phyloP scores from a whole-genome alignment of 2,113 vertebrate species.

The Zosterops borbonicus region DNA sequence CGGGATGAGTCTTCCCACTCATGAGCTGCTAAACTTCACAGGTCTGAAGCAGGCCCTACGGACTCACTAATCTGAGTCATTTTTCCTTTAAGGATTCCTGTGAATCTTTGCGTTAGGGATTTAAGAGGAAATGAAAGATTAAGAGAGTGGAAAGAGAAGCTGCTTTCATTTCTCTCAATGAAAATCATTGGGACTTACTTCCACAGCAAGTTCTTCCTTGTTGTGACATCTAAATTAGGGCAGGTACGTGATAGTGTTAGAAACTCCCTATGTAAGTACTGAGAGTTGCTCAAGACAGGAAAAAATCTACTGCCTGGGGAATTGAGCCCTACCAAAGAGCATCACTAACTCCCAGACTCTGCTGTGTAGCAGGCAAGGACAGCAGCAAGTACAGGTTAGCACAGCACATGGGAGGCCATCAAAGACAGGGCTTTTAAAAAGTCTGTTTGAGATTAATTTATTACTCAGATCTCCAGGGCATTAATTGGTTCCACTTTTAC shows the following conservation, averaged over 20 bases:
- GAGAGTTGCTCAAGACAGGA: not conserved
- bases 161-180: accelerated
- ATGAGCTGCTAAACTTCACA: not conserved
- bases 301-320: not conserved
- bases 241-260: not conserved
- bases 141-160: not conserved
- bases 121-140: accelerated
- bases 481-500: constrained; percentile 68
- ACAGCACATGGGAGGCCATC: not conserved
- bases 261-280: not conserved
- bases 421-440: constrained; percentile 41
- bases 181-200: not conserved
- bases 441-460: constrained; percentile 68
- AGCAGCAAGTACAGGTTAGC: not conserved
- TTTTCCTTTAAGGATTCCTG: not conserved
- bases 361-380: not conserved
- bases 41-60: not conserved
- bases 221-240: not conserved
- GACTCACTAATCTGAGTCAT: not conserved
- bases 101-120: not conserved
- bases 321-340: not conserved
- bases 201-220: not conserved
- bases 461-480: constrained; percentile 57
- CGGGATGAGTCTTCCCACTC: not conserved
- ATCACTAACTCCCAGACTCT: not conserved